A percentile compares a stretch with the other conserved stretches of the same genome.
Conservation (phyloP, 2,797 vertebrate species). For the Hipposideros larvatus region DNA sequence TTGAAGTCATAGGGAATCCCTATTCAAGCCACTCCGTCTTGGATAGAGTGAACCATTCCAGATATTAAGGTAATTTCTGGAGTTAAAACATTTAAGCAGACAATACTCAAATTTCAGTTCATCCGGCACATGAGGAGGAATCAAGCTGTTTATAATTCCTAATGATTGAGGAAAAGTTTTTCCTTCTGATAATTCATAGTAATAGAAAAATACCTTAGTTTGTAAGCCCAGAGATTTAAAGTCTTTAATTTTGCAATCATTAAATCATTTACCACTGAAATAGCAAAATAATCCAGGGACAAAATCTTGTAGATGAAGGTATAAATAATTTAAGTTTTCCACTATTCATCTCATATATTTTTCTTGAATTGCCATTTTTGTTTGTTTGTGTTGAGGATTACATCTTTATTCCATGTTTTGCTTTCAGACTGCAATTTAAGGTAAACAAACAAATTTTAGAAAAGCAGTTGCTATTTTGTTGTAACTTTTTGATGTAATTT, state of each 20-base stretch:
- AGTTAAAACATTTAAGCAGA: constrained; percentile 40
- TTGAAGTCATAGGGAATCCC: not conserved
- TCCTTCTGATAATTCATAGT: not conserved
- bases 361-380: not conserved
- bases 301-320: not conserved
- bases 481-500: not conserved
- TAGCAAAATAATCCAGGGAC: not conserved
- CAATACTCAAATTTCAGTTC: constrained; percentile 34
- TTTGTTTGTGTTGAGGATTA: not conserved
- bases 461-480: not conserved
- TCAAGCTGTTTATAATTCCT: constrained; percentile 52
- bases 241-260: not conserved
- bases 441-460: not conserved
- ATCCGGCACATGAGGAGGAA: constrained; percentile 11
- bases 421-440: constrained; percentile 22
- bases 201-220: constrained; percentile 3
- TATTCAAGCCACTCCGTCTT: not conserved
- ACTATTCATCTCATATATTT: not conserved
- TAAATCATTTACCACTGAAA: not conserved
- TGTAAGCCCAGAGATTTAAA: not conserved
- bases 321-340: not conserved
- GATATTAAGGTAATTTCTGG: constrained; percentile 8
- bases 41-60: not conserved
- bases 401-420: not conserved
- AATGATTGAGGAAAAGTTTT: not conserved